Conservation (phyloP, 2,113 vertebrate species). For the Lophotis ruficrista region DNA sequence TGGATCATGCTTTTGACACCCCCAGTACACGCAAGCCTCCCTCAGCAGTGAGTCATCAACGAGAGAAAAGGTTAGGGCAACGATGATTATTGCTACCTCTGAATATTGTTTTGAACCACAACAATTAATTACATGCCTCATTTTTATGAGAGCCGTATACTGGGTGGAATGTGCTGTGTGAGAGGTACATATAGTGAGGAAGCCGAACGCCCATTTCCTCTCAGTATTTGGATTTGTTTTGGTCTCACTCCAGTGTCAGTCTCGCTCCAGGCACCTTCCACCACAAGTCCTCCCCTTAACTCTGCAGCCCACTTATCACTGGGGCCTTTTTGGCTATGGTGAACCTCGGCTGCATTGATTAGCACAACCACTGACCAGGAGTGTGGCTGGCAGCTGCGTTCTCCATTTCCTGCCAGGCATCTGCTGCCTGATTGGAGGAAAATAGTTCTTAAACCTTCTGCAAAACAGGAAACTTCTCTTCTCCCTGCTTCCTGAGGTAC, state of each 20-base stretch:
- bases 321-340: not conserved
- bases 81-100: not conserved
- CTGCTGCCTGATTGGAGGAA: conserved; percentile 90
- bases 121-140: not conserved
- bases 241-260: not conserved
- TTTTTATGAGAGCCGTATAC: conserved; percentile 13
- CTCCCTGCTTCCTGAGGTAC: conserved; percentile 97
- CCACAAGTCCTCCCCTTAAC: not conserved
- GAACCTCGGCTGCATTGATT: not conserved
- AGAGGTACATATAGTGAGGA: conserved; percentile 54
- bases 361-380: not conserved
- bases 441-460: conserved; percentile 87
- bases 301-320: not conserved
- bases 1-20: not conserved
- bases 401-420: conserved; percentile 86
- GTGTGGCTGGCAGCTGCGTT: conserved; percentile 72
- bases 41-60: not conserved
- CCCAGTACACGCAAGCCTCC: not conserved
- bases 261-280: conserved; percentile 45
- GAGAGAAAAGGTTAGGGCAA: not conserved
- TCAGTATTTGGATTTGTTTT: conserved; percentile 52
- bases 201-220: conserved; percentile 68
- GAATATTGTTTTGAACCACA: not conserved
- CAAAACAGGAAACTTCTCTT: conserved; percentile 97
- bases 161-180: conserved; percentile 14